A percentile compares a stretch with the other conserved stretches of the same genome.
These are phyloP conservation scores for Orthochromis malagaraziensis DNA, from an alignment of 2,113 vertebrate species.

Conservation along the genomic window DNA sequence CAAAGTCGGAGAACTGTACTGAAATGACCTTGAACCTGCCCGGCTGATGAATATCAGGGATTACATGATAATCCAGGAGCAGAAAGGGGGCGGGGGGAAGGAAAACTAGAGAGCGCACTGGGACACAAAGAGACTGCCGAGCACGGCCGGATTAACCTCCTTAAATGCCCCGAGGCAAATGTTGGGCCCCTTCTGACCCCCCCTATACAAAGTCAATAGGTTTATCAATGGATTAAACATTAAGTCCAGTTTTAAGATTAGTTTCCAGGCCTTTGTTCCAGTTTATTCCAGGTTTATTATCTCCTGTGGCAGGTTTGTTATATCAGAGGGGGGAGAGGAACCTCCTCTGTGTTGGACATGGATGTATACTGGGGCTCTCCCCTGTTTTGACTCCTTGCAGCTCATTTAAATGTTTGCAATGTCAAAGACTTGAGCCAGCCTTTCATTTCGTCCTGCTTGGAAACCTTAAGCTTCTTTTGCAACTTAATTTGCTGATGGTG, in stretches of 20 bases:
- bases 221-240: neutral
- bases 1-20: neutral
- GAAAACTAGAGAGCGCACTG: neutral
- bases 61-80: slow-evolving; percentile 61
- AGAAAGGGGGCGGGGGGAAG: neutral
- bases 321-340: neutral
- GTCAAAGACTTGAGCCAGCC: neutral
- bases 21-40: slow-evolving; percentile 25
- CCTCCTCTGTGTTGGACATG: neutral
- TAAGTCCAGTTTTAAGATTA: neutral
- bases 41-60: slow-evolving; percentile 58
- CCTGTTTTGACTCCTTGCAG: neutral
- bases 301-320: neutral
- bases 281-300: neutral
- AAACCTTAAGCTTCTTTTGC: slow-evolving; percentile 24
- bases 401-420: neutral
- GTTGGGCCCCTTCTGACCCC: neutral
- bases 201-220: neutral
- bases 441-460: neutral
- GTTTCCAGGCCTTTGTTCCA: rapidly evolving
- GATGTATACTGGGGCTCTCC: rapidly evolving
- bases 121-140: neutral
- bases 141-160: neutral
- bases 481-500: slow-evolving; percentile 22
- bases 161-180: neutral